phyloP scores from a whole-genome alignment of 1,140 invertebrate genomes.

The Heterodera schachtii region DNA sequence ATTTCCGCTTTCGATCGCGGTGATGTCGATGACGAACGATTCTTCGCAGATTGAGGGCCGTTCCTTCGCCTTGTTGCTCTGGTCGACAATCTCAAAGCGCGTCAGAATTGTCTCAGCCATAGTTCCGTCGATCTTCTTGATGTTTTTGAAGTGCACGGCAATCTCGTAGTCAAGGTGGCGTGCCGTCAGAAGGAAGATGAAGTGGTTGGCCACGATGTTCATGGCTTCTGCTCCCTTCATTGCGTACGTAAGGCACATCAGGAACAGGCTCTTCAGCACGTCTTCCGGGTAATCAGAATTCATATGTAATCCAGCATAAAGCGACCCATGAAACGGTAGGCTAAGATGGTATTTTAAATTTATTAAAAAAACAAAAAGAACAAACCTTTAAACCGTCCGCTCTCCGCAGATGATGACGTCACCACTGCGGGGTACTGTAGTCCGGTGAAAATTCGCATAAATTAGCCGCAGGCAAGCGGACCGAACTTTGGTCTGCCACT shows the following conservation, averaged over 20 bases:
- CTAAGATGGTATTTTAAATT: too few species aligned
- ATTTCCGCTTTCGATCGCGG: background rate
- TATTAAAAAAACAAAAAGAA: too few species aligned
- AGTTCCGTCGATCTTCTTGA: background rate
- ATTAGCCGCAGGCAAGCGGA: too few species aligned
- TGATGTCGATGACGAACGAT: background rate
- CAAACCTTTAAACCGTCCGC: too few species aligned
- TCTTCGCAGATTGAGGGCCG: background rate
- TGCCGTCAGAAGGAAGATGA: background rate
- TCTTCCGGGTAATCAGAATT: background rate
- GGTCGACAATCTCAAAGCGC: background rate
- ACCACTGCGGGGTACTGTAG: too few species aligned
- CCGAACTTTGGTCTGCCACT: too few species aligned
- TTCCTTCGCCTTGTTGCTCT: background rate
- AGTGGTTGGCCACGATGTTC: background rate
- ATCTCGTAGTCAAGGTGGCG: background rate
- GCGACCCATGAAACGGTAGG: background rate
- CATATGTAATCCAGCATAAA: background rate
- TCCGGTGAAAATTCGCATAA: too few species aligned
- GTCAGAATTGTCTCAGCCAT: background rate
- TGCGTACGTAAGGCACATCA: background rate
- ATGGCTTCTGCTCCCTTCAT: background rate
- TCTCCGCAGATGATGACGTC: too few species aligned
- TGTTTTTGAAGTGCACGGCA: background rate
- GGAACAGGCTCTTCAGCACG: background rate